Base-by-base conservation (phyloP, 2,888 invertebrate species). In the Leucania comma region DNA sequence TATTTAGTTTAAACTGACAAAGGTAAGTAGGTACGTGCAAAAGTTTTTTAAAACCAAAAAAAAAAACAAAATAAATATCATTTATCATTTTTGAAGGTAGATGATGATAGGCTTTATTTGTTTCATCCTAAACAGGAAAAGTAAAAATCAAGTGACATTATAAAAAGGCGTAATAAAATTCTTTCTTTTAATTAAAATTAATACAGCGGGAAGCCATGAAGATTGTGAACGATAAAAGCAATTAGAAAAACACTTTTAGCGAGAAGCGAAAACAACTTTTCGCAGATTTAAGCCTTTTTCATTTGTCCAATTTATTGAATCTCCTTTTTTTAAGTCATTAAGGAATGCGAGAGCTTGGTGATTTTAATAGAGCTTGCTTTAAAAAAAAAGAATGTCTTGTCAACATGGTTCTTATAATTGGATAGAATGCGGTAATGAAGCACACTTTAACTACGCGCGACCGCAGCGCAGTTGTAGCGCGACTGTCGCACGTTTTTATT, bases 261-360 rank as follows among this genome's bases (percentile, higher is more conserved):
- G 62, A 75, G 81, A 84, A 77, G 68, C 51, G 72, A 82, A 85
- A 85, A 84, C 82, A 86, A 80, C 64, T 83, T 85, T 78, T 68
- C 62, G 58, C 71, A 64, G 66, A 72, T 77, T 83, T 76, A 83
- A 84, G 69, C 86, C 83, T 85, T 84, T 78, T 78, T 71, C 68
- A 70, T 76, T 83, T 77, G 71, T 75, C 51, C 63, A 70, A 75
- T 73, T 84, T 85, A 66, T 65, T 70, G 62, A 78, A 76, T 64
- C 68, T 62, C 56, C 63, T 73, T 78, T 73, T 83, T 71, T 68
- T 72, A n/a, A n/a, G 65, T 59, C 48, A 57, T 66, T 74, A 54
- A 69, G 29, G 71, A 72, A 73, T 71, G 48, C 26, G 46, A 67
- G 54, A 10, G 46, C 59, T 77, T 69, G n/a, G 54, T 48, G 48